Evolutionary conservation across 53 echinoderm and acorn worm genomes (phyloP), one percentile per base, ranked within the genome.

Genomic region (Luidia sarsii): DNA sequence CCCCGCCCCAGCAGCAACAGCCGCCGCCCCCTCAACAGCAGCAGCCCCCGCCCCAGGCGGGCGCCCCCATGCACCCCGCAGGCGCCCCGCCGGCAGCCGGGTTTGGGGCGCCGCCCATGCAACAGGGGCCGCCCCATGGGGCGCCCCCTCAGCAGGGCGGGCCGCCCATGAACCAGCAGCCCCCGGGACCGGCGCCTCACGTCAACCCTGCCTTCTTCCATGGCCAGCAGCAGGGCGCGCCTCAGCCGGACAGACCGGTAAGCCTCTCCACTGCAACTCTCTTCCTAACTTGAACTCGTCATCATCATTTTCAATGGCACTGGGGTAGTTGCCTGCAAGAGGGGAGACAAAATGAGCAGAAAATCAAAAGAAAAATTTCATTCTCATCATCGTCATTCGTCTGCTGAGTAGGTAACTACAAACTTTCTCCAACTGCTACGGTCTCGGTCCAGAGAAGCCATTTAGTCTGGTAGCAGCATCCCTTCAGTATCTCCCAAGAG

Each of bases 271-370:
- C n/a, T n/a, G n/a, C n/a, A n/a, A n/a, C n/a, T n/a, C n/a, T n/a
- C n/a, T n/a, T n/a, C n/a, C n/a, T n/a, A n/a, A n/a, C n/a, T n/a
- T n/a, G n/a, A n/a, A n/a, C n/a, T n/a, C n/a, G n/a, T n/a, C n/a
- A n/a, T n/a, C 97, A 15, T 93, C 57, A 1, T 93, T 96, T 80
- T 96, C 97, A 38, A 96, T 96, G 27, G 97, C 97, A 75, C 93
- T 93, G 10, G 91, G 87, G 56, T 90, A 96, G 10, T 94, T 88
- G 48, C 90, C 97, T 93, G 70, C 3, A 18, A 43, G 10, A n/a
- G n/a, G n/a, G n/a, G n/a, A n/a, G n/a, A n/a, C n/a, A n/a, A n/a
- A n/a, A n/a, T n/a, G n/a, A n/a, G n/a, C n/a, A n/a, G n/a, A n/a
- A n/a, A n/a, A n/a, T n/a, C n/a, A n/a, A n/a, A n/a, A n/a, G n/a